These are phyloP conservation scores for Nomada goodeniana DNA, from an alignment of 2,888 invertebrate species.

Conservation along the genomic window DNA sequence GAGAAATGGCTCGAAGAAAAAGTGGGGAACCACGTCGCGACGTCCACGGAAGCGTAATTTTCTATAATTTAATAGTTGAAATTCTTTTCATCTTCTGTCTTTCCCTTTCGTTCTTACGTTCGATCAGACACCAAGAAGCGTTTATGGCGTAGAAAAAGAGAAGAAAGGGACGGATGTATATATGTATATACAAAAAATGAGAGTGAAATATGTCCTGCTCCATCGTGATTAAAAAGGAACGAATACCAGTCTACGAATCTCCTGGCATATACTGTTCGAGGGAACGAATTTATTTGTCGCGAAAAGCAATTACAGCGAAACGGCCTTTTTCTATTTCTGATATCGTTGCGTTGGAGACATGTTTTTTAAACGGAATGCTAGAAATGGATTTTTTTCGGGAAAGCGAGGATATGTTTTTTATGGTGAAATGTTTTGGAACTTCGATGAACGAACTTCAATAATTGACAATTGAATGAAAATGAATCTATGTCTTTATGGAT, in stretches of 20 bases:
- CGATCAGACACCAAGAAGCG: constrained; percentile 4
- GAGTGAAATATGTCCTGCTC: not conserved
- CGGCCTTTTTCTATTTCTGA: not conserved
- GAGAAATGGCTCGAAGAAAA: constrained; percentile 52
- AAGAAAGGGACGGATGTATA: not conserved
- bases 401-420: too few species aligned
- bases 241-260: constrained; percentile 28
- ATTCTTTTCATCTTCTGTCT: constrained; percentile 60
- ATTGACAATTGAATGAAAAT: too few species aligned
- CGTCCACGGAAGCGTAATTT: constrained; percentile 64
- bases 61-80: constrained; percentile 72
- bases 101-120: constrained; percentile 13
- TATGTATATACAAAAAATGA: not conserved
- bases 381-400: too few species aligned
- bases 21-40: constrained; percentile 36
- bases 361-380: too few species aligned
- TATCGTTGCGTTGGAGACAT: not conserved
- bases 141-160: not conserved
- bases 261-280: constrained; percentile 26
- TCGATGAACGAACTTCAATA: too few species aligned
- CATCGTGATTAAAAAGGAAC: constrained; percentile 43
- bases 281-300: constrained; percentile 28
- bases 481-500: too few species aligned
- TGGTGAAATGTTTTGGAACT: too few species aligned
- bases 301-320: not conserved